A percentile compares a stretch with the other conserved stretches of the same genome.
Conservation (phyloP, 2,888 invertebrate species). For the Eupithecia vulgata region DNA sequence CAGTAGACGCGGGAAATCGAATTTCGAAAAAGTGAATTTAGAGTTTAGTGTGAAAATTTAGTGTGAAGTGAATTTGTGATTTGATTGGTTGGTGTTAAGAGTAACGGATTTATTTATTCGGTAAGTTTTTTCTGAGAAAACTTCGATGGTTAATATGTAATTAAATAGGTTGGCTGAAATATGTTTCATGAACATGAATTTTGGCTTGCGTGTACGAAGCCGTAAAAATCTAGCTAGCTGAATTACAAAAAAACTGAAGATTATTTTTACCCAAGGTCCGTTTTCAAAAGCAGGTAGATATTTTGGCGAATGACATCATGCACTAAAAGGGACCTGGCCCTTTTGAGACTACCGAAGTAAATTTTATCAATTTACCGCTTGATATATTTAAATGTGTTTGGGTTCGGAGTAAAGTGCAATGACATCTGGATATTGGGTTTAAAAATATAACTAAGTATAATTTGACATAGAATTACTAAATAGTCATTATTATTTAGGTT, state of each 20-base stretch:
- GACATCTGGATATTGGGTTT: not conserved
- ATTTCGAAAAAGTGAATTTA: constrained; percentile 27
- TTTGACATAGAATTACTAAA: too few species aligned
- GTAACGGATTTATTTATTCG: constrained; percentile 37
- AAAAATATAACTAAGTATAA: not conserved
- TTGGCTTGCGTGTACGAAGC: not conserved
- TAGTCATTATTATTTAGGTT: too few species aligned
- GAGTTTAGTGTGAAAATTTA: not conserved
- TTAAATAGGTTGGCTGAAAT: not conserved
- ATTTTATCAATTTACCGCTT: constrained; percentile 14
- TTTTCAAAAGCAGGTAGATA: constrained; percentile 24
- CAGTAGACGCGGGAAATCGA: constrained; percentile 20
- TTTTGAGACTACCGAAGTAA: not conserved
- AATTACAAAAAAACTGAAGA: not conserved
- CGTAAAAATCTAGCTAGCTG: not conserved
- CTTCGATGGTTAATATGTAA: not conserved
- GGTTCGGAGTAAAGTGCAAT: not conserved
- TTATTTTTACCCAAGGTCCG: constrained; percentile 3
- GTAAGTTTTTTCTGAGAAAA: constrained; percentile 16
- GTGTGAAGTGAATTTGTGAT: constrained; percentile 32
- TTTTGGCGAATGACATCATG: constrained; percentile 30
- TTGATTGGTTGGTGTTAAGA: constrained; percentile 36
- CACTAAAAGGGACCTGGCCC: constrained; percentile 12
- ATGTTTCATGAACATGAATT: not conserved
- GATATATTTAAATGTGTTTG: constrained; percentile 5